Evolutionary conservation across 2,888 invertebrate genomes (phyloP).

Genomic region (Thecocarcelia acutangulata): DNA sequence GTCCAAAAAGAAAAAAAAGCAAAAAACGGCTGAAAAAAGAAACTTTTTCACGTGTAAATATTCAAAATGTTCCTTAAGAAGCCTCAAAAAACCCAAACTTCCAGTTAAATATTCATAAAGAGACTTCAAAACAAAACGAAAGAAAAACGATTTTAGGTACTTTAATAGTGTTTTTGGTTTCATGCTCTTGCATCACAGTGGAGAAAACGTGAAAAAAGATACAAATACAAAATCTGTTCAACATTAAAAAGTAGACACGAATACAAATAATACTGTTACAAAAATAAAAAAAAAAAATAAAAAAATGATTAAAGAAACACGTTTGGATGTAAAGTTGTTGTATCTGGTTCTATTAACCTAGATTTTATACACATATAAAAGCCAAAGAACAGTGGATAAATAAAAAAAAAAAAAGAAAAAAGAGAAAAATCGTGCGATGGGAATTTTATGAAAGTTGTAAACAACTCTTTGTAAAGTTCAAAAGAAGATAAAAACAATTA

Average conservation of each 20-base stretch:
- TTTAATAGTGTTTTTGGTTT: not conserved
- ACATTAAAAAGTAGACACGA: constrained; percentile 12
- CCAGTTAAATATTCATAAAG: no score
- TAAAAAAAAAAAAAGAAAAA: not conserved
- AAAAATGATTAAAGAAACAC: not conserved
- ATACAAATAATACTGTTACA: constrained; percentile 26
- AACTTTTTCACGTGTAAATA: not conserved
- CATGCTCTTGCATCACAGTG: not conserved
- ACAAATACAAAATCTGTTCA: constrained; percentile 2
- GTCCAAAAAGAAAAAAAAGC: not conserved
- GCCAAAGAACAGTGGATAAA: constrained; percentile 9
- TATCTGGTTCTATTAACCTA: constrained; percentile 58
- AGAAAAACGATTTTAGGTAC: not conserved
- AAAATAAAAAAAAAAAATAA: not conserved
- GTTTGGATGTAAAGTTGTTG: constrained; percentile 11
- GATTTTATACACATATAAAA: constrained; percentile 28
- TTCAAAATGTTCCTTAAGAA: no score
- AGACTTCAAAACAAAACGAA: not conserved
- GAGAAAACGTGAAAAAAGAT: constrained; percentile 15
- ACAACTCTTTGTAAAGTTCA: not conserved
- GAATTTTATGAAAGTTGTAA: constrained; percentile 38
- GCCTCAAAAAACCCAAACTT: no score
- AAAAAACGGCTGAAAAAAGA: no score
- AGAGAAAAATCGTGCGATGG: not conserved
- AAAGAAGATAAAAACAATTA: not conserved